Percentiles rank a stretch among this genome's conserved stretches.
Evolutionary conservation across 1,140 invertebrate species (phyloP).

Genomic region (Drosophila sucinea): DNA sequence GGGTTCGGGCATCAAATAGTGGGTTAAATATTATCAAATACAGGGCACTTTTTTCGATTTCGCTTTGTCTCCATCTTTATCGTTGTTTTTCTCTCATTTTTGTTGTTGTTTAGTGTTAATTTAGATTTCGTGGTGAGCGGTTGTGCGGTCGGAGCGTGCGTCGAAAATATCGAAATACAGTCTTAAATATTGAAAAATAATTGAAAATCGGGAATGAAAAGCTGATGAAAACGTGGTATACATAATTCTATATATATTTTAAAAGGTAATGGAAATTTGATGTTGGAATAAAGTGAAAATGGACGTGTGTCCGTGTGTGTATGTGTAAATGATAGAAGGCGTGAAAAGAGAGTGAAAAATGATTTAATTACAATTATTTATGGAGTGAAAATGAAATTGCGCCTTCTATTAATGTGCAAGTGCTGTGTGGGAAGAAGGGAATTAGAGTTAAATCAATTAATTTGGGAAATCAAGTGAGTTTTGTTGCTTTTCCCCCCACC

Average conservation of each 20-base stretch:
- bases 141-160: constrained; percentile 5
- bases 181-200: constrained; percentile 18
- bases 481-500: not conserved
- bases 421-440: constrained; percentile 26
- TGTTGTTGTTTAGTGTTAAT: not conserved
- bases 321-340: constrained; percentile 16
- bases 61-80: no score
- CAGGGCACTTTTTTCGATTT: no score
- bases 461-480: constrained; percentile 65
- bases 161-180: not conserved
- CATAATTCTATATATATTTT: not conserved
- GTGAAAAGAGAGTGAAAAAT: not conserved
- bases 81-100: no score
- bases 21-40: no score
- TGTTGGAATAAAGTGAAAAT: constrained; percentile 37
- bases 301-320: constrained; percentile 57
- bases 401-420: constrained; percentile 40
- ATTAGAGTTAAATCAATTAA: not conserved
- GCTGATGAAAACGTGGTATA: not conserved
- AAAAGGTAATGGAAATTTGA: not conserved
- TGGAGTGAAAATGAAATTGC: constrained; percentile 53
- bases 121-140: not conserved
- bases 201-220: constrained; percentile 21
- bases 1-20: no score
- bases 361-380: constrained; percentile 47